phyloP scores from a whole-genome alignment of 1,140 invertebrate species.

The Oreohelix idahoensis region DNA sequence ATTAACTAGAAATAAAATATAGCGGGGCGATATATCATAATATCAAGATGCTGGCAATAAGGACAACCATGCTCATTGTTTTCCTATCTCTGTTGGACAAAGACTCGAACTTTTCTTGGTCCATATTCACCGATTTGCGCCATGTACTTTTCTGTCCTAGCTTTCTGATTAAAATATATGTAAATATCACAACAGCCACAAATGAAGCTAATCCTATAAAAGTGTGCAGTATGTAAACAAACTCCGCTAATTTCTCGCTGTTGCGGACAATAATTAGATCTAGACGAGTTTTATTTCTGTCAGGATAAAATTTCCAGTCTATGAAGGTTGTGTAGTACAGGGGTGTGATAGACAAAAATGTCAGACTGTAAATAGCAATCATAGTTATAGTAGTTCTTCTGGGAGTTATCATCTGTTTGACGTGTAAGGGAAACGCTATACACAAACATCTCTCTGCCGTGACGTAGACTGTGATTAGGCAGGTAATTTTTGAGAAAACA shows the following conservation, averaged over 20 bases:
- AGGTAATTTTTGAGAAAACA: neutral
- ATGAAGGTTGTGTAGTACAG: neutral
- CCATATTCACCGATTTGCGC: neutral
- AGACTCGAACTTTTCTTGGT: neutral
- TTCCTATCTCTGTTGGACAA: neutral
- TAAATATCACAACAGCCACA: neutral
- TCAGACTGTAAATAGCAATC: neutral
- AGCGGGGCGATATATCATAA: neutral
- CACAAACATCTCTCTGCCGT: constrained; percentile 2
- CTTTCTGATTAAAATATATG: neutral
- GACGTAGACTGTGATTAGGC: neutral
- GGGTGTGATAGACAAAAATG: neutral
- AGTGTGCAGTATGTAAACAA: neutral
- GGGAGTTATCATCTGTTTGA: neutral
- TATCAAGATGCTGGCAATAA: neutral
- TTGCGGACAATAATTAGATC: neutral
- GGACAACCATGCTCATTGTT: neutral
- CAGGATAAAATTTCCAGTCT: neutral
- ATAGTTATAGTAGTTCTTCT: neutral
- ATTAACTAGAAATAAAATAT: neutral
- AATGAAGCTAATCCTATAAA: neutral
- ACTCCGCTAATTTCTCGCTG: too few species aligned
- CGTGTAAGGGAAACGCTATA: neutral
- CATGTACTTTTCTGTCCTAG: neutral
- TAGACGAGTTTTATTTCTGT: neutral